Evolutionary conservation across 2,797 vertebrate species (phyloP).

Genomic region (Ctenosaura bakeri): DNA sequence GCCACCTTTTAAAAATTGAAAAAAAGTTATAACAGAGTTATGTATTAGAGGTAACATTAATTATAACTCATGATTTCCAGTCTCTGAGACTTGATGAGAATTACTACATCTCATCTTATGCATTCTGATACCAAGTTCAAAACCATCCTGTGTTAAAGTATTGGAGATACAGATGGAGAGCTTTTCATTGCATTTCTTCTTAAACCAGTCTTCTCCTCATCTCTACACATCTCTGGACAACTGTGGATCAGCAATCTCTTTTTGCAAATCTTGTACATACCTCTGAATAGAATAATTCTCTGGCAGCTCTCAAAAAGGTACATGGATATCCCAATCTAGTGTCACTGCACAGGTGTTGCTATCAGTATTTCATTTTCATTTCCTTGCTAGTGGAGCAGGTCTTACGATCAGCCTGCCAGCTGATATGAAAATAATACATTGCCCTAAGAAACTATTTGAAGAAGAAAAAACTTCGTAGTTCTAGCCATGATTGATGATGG

Average conservation of each 20-base stretch:
- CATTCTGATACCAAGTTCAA: not conserved
- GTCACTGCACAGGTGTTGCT: not conserved
- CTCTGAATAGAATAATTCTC: not conserved
- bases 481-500: not conserved
- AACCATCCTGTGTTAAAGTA: not conserved
- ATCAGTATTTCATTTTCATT: constrained; percentile 14
- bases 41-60: too few species aligned
- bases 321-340: not conserved
- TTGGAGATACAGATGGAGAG: not conserved
- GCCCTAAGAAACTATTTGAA: constrained; percentile 35
- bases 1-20: too few species aligned
- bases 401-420: constrained; percentile 13
- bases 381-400: constrained; percentile 14
- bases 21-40: too few species aligned
- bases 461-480: not conserved
- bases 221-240: not conserved
- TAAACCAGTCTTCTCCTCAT: not conserved
- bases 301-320: not conserved
- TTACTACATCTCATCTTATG: not conserved
- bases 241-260: not conserved
- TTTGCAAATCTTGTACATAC: not conserved
- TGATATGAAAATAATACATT: constrained; percentile 28
- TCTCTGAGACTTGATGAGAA: not conserved
- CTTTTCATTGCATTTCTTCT: not conserved
- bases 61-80: too few species aligned